Evolutionary conservation across 1,140 invertebrate species (phyloP), one percentile per base, ranked within the genome.

Genomic region (Pseudachorutes palmiensis): DNA sequence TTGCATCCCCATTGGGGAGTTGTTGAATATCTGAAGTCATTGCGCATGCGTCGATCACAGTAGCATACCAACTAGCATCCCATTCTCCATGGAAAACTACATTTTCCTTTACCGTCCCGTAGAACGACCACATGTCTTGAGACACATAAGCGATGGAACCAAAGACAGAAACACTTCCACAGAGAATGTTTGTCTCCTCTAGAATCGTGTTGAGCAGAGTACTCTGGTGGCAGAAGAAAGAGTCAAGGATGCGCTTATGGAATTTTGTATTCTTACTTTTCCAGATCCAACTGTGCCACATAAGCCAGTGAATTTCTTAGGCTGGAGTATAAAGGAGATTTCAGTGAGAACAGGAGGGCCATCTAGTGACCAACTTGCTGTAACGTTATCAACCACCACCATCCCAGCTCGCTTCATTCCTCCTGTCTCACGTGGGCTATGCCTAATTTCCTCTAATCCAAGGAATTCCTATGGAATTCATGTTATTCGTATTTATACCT

Each of bases 11-110:
- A 26, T 57, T 12, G 3, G 62, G 51, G 2, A 68, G 26, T 41
- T 68, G 61, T 36, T 57, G 51, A 55, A 68, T 58, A 58, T 68
- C 67, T 9, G 64, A 16, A 19, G 19, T 19, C 9, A 45, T 9
- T 12, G 36, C 36, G 9, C 9, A 12, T 12, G 36, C 36, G 36
- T 45, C 36, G 9, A 45, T 9, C 36, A 12, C 19, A 45, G 36
- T 9, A 19, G 36, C 19, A 12, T 45, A 19, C 36, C 36, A 45
- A 45, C 9, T 19, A 45, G 36, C 9, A 45, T 45, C n/a, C n/a
- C n/a, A n/a, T n/a, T n/a, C n/a, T n/a, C n/a, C n/a, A n/a, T n/a
- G n/a, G n/a, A n/a, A n/a, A n/a, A n/a, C n/a, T n/a, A n/a, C n/a
- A 19, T 45, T 45, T 45, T 45, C 36, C 19, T 45, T 9, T 9